Percentiles rank a stretch among this genome's conserved stretches.
Conservation (phyloP, 1,140 invertebrate species). For the Cataglyphis hispanica region DNA sequence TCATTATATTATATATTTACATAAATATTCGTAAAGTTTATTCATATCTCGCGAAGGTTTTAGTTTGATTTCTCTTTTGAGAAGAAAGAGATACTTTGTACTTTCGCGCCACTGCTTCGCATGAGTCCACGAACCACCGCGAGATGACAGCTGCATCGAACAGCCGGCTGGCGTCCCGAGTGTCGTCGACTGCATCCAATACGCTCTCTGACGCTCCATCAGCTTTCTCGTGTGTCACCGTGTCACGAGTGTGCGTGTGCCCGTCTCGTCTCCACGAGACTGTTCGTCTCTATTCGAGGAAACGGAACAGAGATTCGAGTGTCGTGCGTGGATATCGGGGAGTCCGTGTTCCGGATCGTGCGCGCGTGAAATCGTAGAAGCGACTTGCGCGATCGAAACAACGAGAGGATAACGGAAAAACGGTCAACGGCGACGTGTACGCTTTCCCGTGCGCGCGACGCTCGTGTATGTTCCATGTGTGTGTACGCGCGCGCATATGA, state of each 20-base stretch:
- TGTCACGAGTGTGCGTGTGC: slow-evolving; percentile 59
- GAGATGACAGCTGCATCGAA: slow-evolving; percentile 24
- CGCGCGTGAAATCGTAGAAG: slow-evolving; percentile 8
- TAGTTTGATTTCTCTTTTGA: not conserved
- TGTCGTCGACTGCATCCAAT: slow-evolving; percentile 45
- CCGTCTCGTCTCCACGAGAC: slow-evolving; percentile 46
- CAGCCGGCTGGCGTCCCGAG: slow-evolving; percentile 32
- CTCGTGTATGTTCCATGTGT: not conserved
- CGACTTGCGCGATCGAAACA: not conserved
- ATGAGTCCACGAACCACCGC: not conserved
- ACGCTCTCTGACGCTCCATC: slow-evolving; percentile 42
- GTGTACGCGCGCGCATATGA: not conserved
- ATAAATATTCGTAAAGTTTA: not conserved
- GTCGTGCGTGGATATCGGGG: slow-evolving; percentile 33
- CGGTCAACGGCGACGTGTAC: slow-evolving; percentile 35
- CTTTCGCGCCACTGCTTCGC: not conserved
- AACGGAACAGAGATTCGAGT: slow-evolving; percentile 11
- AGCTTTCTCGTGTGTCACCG: slow-evolving; percentile 75
- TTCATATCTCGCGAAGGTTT: not conserved
- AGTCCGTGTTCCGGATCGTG: slow-evolving; percentile 24
- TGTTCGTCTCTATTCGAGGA: slow-evolving; percentile 28
- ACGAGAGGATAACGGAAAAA: slow-evolving; percentile 43
- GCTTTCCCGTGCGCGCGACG: slow-evolving; percentile 11
- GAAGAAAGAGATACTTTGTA: slow-evolving; percentile 3
- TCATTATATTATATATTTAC: too few relatives aligned